A percentile compares a stretch with the other conserved stretches of the same genome.
These are phyloP conservation scores for Empidonax traillii DNA, from an alignment of 2,113 vertebrate species.

Conservation along the genomic window DNA sequence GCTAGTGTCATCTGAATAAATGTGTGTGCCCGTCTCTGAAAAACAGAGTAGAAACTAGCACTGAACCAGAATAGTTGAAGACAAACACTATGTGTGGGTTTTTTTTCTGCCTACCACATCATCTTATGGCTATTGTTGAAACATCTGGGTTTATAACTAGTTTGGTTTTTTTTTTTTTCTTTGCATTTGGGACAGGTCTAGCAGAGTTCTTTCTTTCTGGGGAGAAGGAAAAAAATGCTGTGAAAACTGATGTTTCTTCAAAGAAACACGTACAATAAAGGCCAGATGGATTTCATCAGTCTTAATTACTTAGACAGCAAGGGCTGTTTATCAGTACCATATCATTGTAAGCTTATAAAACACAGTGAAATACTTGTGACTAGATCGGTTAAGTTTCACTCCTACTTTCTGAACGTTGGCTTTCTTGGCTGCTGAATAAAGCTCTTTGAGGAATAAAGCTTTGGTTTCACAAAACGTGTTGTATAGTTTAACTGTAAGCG, in stretches of 20 bases:
- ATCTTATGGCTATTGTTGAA: neutral
- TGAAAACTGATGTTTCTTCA: neutral
- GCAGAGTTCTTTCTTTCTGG: neutral
- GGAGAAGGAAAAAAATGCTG: neutral
- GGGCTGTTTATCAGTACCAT: neutral
- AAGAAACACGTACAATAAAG: neutral
- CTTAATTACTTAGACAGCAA: neutral
- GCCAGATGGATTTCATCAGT: neutral
- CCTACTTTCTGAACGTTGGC: neutral
- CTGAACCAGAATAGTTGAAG: neutral
- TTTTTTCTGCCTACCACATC: neutral
- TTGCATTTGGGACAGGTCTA: neutral
- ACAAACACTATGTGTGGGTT: neutral
- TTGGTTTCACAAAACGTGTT: neutral
- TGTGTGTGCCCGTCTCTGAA: neutral
- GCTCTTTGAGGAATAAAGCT: constrained; percentile 4
- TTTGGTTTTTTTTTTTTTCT: neutral
- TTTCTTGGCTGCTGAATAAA: constrained; percentile 28
- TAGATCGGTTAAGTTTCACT: neutral
- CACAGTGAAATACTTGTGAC: neutral
- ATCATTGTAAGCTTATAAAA: neutral
- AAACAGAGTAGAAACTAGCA: neutral
- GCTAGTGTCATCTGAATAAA: neutral
- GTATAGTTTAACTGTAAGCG: neutral
- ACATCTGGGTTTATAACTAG: neutral